phyloP scores from a whole-genome alignment of 2,888 invertebrate species.

The Conops quadrifasciatus region DNA sequence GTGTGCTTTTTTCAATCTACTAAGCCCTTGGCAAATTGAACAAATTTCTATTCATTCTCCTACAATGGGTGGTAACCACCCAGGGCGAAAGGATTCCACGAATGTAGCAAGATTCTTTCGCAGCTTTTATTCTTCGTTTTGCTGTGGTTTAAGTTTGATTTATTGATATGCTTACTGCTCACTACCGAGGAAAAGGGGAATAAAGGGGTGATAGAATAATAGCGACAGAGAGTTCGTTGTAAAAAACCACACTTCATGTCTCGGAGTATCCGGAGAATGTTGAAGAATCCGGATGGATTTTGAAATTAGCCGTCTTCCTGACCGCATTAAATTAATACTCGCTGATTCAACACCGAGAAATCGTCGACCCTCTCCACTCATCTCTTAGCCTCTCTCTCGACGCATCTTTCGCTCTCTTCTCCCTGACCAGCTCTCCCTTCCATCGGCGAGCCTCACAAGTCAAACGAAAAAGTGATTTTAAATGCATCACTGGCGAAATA shows the following conservation, averaged over 20 bases:
- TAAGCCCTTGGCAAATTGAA: constrained; percentile 57
- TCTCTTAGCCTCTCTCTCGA: too few relatives aligned
- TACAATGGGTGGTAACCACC: constrained; percentile 7
- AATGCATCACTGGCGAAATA: constrained; percentile 15
- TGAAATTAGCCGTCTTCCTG: not conserved
- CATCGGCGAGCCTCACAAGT: not conserved
- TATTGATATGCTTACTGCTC: constrained; percentile 12
- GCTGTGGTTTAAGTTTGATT: constrained; percentile 29
- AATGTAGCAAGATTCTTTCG: constrained; percentile 12
- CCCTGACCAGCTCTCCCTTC: not conserved
- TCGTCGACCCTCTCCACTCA: not conserved
- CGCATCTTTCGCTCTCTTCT: too few relatives aligned
- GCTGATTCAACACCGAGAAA: not conserved
- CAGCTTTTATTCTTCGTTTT: not conserved
- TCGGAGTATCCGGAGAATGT: not conserved
- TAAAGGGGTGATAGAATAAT: not conserved
- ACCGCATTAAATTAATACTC: constrained; percentile 4
- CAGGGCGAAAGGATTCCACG: constrained; percentile 21
- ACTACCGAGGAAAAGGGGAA: not conserved
- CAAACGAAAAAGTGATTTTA: constrained; percentile 28
- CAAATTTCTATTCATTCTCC: constrained; percentile 28
- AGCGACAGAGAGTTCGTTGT: not conserved
- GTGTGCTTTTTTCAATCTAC: constrained; percentile 29
- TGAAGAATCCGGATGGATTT: not conserved
- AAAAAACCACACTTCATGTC: not conserved